Percentiles rank a stretch among this genome's conserved stretches.
Conservation (phyloP, 2,888 invertebrate genomes). For the Parnassius smintheus region DNA sequence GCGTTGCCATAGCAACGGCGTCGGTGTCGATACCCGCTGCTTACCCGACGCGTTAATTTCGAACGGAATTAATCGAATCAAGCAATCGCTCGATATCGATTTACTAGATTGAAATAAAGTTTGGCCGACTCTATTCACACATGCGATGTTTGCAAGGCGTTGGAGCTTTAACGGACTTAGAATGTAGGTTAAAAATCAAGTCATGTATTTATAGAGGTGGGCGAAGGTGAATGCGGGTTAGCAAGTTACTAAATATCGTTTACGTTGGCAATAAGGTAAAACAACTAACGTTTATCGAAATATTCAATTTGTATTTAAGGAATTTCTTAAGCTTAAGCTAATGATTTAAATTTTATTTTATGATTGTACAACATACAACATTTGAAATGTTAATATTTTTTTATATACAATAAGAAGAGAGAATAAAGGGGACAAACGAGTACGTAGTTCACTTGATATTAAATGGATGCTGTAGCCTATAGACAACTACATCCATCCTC, state of each 20-base stretch:
- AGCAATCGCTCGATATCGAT: constrained; percentile 65
- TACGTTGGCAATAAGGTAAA: constrained; percentile 7
- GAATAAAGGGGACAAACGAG: no score
- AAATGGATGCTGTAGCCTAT: no score
- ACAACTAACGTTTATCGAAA: not conserved
- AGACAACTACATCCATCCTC: no score
- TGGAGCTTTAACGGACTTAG: constrained; percentile 28
- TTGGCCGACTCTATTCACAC: constrained; percentile 30
- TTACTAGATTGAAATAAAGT: constrained; percentile 54
- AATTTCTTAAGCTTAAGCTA: not conserved
- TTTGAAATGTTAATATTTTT: no score
- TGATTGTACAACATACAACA: no score
- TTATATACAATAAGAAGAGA: no score
- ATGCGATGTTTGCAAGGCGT: constrained; percentile 29
- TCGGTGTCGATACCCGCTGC: constrained; percentile 71
- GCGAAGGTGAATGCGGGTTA: constrained; percentile 23
- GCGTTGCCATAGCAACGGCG: constrained; percentile 73
- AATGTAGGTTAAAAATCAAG: constrained; percentile 28
- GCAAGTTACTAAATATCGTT: constrained; percentile 17
- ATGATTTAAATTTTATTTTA: no score
- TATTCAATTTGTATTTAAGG: not conserved
- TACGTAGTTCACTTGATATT: no score
- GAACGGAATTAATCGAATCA: constrained; percentile 77
- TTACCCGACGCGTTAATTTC: constrained; percentile 76
- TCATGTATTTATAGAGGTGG: constrained; percentile 27